Evolutionary conservation across 2,888 invertebrate species (phyloP), one percentile per base, ranked within the genome.

Genomic region (Sisyra terminalis): DNA sequence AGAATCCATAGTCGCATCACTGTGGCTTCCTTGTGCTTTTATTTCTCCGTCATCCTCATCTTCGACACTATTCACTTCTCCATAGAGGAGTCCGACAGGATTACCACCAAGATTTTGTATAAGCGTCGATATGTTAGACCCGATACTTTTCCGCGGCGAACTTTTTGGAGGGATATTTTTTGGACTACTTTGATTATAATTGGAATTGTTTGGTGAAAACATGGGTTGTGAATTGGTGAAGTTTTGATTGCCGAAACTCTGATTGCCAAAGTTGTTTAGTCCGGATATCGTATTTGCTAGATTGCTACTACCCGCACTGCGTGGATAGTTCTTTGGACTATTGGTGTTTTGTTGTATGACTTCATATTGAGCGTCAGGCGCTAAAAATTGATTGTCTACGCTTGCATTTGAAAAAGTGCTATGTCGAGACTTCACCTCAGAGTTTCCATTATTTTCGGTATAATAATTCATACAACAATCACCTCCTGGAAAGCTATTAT

Each of bases 331-430:
- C 9, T 40, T 40, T 8, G 14, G 14, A 40, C 30, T 40, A 13
- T 30, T 17, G 3, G 29, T 38, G 13, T 16, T 41, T 43, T 69
- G 68, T 42, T 69, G 68, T 32, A 71, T 69, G 2, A 70, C 63
- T 51, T 77, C 76, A 52, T 77, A 77, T 50, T 76, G 75, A 1
- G 75, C 72, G 49, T 75, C 74, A 0, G 73, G 71, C 1, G 73
- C 71, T 31, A 74, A 53, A 49, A 70, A 70, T 44, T 59, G 57
- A 17, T 43, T 17, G 35, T 56, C 53, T n/a, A 51, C 41, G 39
- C 47, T 49, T 45, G 48, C 44, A 35, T 52, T 48, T 39, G 49
- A 51, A 50, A 53, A 52, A 37, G 48, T 49, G 39, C 51, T 52
- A 10, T 51, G 44, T 16, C 51, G 44, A 29, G 29, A 9, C 44